Conservation (phyloP, 2,113 vertebrate genomes). For the Hippocampus guttulatus region DNA sequence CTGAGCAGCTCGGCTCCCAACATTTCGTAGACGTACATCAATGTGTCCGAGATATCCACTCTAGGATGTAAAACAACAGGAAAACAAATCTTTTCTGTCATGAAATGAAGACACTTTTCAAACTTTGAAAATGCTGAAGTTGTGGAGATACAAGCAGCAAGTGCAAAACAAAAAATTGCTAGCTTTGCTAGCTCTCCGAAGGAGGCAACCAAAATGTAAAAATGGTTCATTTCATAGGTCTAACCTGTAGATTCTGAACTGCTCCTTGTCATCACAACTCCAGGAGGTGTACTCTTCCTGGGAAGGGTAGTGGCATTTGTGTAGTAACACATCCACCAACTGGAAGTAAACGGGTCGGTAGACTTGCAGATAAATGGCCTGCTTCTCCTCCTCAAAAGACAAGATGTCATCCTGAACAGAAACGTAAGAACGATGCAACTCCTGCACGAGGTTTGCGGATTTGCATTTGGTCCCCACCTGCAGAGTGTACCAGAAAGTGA, state of each 20-base stretch:
- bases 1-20: conserved; percentile 92
- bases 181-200: too few relatives aligned
- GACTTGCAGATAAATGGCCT: conserved; percentile 89
- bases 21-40: conserved; percentile 99
- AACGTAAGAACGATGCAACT: neutral
- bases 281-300: conserved; percentile 88
- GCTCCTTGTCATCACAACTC: conserved; percentile 95
- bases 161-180: too few relatives aligned
- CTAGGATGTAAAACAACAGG: conserved; percentile 57
- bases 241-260: conserved; percentile 96
- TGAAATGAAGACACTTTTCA: too few relatives aligned
- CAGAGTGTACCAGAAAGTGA: conserved; percentile 97
- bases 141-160: too few relatives aligned
- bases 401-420: conserved; percentile 86
- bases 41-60: conserved; percentile 95
- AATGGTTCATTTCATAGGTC: neutral
- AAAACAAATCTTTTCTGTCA: too few relatives aligned
- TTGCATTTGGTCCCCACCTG: conserved; percentile 67
- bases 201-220: too few relatives aligned
- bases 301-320: conserved; percentile 90
- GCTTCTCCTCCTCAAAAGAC: conserved; percentile 90
- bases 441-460: neutral
- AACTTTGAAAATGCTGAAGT: too few relatives aligned
- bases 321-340: conserved; percentile 91
- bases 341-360: conserved; percentile 96